These are phyloP conservation scores for Spizaetus ornatus DNA, from an alignment of 2,113 vertebrate genomes.

Conservation along the genomic window DNA sequence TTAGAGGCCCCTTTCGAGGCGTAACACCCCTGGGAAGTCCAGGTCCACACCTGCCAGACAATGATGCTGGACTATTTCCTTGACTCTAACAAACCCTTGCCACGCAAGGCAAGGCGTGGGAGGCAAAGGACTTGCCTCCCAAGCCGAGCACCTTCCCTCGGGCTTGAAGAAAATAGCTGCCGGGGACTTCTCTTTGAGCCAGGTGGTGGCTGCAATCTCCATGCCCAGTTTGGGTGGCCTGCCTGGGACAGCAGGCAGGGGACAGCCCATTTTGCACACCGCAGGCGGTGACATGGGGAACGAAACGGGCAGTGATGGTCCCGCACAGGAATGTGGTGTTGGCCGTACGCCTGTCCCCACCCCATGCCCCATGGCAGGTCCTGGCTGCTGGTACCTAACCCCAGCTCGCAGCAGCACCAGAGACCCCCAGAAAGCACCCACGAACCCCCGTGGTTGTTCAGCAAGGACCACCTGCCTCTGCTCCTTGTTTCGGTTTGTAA, in stretches of 20 bases:
- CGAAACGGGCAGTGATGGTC: rapidly evolving
- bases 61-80: not conserved
- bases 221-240: not conserved
- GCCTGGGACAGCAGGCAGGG: not conserved
- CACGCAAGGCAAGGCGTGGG: not conserved
- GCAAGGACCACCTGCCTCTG: not conserved
- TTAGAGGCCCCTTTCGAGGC: not conserved
- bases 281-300: not conserved
- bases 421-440: not conserved
- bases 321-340: rapidly evolving
- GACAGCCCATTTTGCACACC: not conserved
- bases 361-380: rapidly evolving
- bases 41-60: not conserved
- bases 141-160: not conserved
- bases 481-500: not conserved
- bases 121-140: not conserved
- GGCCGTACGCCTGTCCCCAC: not conserved
- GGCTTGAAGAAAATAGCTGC: not conserved
- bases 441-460: not conserved
- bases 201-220: not conserved
- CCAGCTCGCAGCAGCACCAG: not conserved
- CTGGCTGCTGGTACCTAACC: not conserved
- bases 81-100: not conserved
- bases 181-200: not conserved
- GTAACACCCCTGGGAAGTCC: not conserved